Base-by-base conservation (phyloP, 2,113 vertebrate species). In the Microcebus jonahi region DNA sequence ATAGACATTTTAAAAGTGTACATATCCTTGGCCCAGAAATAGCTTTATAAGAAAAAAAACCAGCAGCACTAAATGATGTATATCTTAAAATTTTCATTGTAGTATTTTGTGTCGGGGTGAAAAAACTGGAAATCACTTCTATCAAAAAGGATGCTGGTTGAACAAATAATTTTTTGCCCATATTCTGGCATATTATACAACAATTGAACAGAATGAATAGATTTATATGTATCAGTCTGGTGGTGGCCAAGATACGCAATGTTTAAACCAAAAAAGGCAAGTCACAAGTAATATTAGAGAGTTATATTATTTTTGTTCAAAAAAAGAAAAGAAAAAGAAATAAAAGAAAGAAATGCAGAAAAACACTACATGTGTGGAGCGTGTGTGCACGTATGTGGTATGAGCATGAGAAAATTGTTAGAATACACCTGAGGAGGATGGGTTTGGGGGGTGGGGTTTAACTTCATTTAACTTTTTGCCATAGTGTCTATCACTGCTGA, bases 301-400 rank as follows among this genome's bases (percentile, higher is more conserved):
- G 29, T 55, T 57, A 61, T 29, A 8, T 88, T 8, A 42, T 34
- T 34, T 77, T 82, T 42, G 53, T 39, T 94, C 42, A 29, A 59
- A 50, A 48, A 50, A 55, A 18, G n/a, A 31, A 59, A 90, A 53
- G 63, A 29, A 21, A 31, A 14, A 88, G 34, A 53, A 11, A 8
- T 7, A 53, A 59, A 91, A 55, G 42, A n/a, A 53, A 25, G 42
- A 59, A 84, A 15, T 20, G 6, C 18, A 11, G 23, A 36, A 23
- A 59, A 63, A 57, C 0, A 2, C 31, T 48, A 0, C 36, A 8
- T 21, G 53, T 36, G 23, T 27, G 13, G 18, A 21, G 1, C 0
- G 0, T 2, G 7, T n/a, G 29, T 76, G 5, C 53, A 3, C 7
- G 50, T 9, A 8, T 4, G 2, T 27, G 27, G 27, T 12, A 4